Percentiles rank a stretch among this genome's conserved stretches.
Conservation (phyloP, 2,113 vertebrate species). For the Echinops telfairi region DNA sequence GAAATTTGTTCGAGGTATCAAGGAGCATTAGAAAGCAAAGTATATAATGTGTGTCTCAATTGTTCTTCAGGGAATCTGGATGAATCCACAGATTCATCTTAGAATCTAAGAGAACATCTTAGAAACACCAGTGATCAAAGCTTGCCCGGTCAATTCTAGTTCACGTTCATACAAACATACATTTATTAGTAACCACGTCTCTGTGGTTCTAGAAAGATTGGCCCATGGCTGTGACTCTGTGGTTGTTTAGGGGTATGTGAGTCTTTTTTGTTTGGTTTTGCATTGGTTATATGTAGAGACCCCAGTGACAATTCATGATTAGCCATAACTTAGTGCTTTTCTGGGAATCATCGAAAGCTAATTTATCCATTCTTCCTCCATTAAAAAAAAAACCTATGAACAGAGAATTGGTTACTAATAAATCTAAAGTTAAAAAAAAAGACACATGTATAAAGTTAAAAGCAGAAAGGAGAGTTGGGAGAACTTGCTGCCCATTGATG, state of each 20-base stretch:
- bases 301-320: constrained; percentile 50
- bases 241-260: too few relatives aligned
- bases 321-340: constrained; percentile 70
- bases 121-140: background rate
- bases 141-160: background rate
- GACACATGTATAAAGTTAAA: background rate
- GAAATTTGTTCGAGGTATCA: background rate
- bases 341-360: constrained; percentile 74
- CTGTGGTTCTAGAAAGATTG: too few relatives aligned
- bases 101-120: constrained; percentile 36
- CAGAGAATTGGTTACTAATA: background rate
- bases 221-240: too few relatives aligned
- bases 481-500: background rate
- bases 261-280: too few relatives aligned
- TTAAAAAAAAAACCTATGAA: constrained; percentile 73
- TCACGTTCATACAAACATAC: background rate
- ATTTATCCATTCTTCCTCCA: constrained; percentile 73
- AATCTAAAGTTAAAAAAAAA: background rate
- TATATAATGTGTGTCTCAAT: background rate
- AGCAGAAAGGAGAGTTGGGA: background rate
- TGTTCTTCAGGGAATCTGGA: constrained; percentile 9
- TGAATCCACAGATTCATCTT: constrained; percentile 18
- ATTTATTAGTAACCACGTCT: too few relatives aligned
- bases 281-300: too few relatives aligned
- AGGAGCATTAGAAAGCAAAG: constrained; percentile 31